These are phyloP conservation scores for Pyxicephalus adspersus DNA, from an alignment of 2,113 vertebrate genomes.

Conservation along the genomic window DNA sequence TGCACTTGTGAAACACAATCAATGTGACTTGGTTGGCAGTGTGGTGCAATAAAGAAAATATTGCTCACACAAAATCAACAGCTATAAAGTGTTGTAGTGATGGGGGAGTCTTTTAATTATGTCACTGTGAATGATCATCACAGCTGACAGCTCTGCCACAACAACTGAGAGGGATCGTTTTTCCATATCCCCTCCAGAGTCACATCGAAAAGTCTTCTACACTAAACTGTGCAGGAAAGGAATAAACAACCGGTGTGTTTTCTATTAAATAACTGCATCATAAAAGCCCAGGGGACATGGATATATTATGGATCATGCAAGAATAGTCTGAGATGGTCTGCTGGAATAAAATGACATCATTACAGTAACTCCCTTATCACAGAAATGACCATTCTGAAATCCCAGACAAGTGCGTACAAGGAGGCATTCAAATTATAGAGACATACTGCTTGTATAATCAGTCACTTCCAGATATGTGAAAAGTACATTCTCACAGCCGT, in stretches of 20 bases:
- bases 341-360: not conserved
- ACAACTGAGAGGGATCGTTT: no score
- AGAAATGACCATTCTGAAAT: conserved; percentile 1
- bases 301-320: not conserved
- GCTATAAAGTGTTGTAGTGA: no score
- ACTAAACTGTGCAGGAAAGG: not conserved
- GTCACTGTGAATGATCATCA: not conserved
- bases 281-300: not conserved
- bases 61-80: no score
- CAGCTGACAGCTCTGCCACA: not conserved
- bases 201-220: not conserved
- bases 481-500: no score
- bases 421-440: no score
- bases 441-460: no score
- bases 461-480: no score
- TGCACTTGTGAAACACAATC: not conserved
- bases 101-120: not conserved
- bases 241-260: not conserved
- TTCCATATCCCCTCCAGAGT: not conserved
- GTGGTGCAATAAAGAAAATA: not conserved
- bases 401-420: no score
- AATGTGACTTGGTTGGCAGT: not conserved
- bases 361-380: no score
- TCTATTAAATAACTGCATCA: not conserved
- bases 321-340: not conserved